phyloP scores from a whole-genome alignment of 1,140 invertebrate genomes.

The Xylocopa sonorina region DNA sequence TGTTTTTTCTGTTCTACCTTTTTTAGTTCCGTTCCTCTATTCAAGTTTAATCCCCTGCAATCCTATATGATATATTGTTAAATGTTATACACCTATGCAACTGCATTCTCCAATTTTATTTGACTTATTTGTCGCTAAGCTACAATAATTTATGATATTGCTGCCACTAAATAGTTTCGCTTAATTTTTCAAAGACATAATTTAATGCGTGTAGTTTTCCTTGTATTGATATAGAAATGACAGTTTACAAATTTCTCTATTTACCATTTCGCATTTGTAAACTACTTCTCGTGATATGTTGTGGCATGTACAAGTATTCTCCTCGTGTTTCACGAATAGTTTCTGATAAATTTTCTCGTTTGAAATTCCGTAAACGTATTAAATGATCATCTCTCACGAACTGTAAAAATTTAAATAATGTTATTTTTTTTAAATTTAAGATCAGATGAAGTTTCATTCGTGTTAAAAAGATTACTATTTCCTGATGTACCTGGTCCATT shows the following conservation, averaged over 20 bases:
- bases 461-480: neutral
- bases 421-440: too few species aligned
- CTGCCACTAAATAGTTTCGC: too few species aligned
- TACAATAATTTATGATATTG: too few species aligned
- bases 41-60: neutral
- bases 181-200: too few species aligned
- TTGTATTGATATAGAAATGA: too few species aligned
- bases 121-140: too few species aligned
- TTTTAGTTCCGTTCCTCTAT: neutral
- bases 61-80: too few species aligned
- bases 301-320: conserved; percentile 78
- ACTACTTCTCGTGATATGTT: conserved; percentile 75
- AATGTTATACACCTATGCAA: too few species aligned
- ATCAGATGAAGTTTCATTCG: too few species aligned
- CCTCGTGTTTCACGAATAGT: conserved; percentile 75
- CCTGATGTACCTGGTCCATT: conserved; percentile 76
- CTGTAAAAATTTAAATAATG: conserved; percentile 62
- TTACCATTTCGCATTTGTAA: conserved; percentile 77
- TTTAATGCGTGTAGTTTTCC: too few species aligned
- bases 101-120: too few species aligned
- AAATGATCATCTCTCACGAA: conserved; percentile 76
- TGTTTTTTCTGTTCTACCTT: neutral
- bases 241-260: conserved; percentile 49
- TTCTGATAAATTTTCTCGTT: conserved; percentile 77
- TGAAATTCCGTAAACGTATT: conserved; percentile 65